A percentile compares a stretch with the other conserved stretches of the same genome.
phyloP scores from a whole-genome alignment of 2,888 invertebrate species.

The Philhelius pedissequus region DNA sequence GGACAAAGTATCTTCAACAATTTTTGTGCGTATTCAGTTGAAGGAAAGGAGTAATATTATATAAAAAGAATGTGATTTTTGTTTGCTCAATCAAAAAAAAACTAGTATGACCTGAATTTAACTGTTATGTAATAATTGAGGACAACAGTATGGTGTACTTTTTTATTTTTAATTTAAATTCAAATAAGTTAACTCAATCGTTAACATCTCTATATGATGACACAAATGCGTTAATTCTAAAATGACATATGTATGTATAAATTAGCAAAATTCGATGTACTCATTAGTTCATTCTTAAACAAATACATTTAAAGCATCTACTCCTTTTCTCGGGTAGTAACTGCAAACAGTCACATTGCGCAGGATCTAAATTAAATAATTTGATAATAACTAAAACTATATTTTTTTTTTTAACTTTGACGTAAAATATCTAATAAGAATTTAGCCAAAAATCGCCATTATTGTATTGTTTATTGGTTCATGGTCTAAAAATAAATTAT shows the following conservation, averaged over 20 bases:
- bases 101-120: neutral
- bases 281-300: neutral
- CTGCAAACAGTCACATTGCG: conserved; percentile 5
- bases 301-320: conserved; percentile 25
- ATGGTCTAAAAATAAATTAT: neutral
- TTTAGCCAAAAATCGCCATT: neutral
- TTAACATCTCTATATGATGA: neutral
- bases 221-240: conserved; percentile 13
- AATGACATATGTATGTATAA: conserved; percentile 14
- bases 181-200: neutral
- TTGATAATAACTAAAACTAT: neutral
- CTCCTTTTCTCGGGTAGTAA: conserved; percentile 43
- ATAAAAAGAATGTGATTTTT: too few relatives aligned
- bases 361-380: conserved; percentile 1
- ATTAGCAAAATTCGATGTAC: conserved; percentile 23
- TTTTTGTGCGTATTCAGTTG: too few relatives aligned
- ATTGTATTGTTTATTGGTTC: conserved; percentile 11
- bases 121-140: conserved; percentile 1
- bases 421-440: neutral
- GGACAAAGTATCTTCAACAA: too few relatives aligned
- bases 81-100: too few relatives aligned
- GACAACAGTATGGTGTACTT: neutral
- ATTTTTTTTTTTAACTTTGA: neutral
- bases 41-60: too few relatives aligned
- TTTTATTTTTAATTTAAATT: neutral